Conservation (phyloP, 2,888 invertebrate species). For the Philereme vetulata region DNA sequence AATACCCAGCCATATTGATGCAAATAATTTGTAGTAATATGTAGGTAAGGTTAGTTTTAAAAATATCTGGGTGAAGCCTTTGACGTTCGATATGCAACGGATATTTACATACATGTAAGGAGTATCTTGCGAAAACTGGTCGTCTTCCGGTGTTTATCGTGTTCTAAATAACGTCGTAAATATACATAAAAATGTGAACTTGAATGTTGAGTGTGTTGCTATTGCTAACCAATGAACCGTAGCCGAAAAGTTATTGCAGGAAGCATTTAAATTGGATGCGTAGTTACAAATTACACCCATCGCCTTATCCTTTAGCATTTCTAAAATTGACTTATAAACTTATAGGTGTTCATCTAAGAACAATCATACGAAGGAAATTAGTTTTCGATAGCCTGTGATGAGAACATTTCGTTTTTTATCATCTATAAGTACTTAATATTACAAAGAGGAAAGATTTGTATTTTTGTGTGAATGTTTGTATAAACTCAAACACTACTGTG, state of each 20-base stretch:
- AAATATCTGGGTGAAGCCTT: constrained; percentile 22
- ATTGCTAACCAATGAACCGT: constrained; percentile 21
- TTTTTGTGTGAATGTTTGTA: too few species aligned
- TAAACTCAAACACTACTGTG: too few species aligned
- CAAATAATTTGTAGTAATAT: too few species aligned
- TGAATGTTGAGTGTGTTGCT: constrained; percentile 23
- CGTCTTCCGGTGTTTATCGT: constrained; percentile 65
- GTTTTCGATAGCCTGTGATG: too few species aligned
- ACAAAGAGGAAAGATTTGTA: too few species aligned
- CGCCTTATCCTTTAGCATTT: too few species aligned
- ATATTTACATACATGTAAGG: constrained; percentile 46
- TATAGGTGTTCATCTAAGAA: too few species aligned
- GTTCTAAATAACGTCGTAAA: constrained; percentile 58
- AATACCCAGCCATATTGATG: too few species aligned
- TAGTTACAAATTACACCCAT: not conserved
- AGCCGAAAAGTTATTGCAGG: not conserved
- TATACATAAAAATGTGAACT: constrained; percentile 42
- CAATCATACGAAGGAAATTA: too few species aligned
- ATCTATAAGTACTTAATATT: too few species aligned
- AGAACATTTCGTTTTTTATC: too few species aligned
- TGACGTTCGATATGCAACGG: constrained; percentile 26
- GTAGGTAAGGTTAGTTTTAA: not conserved
- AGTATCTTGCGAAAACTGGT: constrained; percentile 59
- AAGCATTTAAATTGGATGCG: not conserved
- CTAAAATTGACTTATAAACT: too few species aligned